Percentiles rank a stretch among this genome's conserved stretches.
Conservation (phyloP, 2,888 invertebrate species). For the Sminthurides aquaticus region DNA sequence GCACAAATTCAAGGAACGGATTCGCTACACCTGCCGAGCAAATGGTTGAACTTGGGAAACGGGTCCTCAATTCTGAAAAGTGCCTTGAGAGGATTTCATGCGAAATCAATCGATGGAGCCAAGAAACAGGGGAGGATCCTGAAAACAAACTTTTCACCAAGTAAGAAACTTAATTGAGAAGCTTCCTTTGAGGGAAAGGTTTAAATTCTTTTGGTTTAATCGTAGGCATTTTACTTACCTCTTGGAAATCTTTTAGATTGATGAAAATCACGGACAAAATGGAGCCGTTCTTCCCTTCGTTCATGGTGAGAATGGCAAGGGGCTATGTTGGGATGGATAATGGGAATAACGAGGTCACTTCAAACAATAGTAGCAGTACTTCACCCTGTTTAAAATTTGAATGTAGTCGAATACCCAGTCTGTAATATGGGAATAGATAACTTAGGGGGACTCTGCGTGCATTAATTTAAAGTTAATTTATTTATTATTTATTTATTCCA, state of each 20-base stretch:
- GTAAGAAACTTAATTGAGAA: constrained; percentile 2
- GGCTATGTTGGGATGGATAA: constrained; percentile 6
- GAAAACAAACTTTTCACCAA: constrained; percentile 15
- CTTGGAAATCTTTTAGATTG: constrained; percentile 10
- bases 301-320: constrained; percentile 11
- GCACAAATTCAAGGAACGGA: constrained; percentile 3
- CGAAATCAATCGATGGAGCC: constrained; percentile 34
- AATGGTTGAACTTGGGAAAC: constrained; percentile 15
- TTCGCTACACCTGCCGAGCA: constrained; percentile 25
- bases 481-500: no score
- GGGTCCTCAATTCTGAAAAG: constrained; percentile 35
- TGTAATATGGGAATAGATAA: neutral
- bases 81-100: constrained; percentile 39
- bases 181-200: neutral
- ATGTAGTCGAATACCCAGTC: neutral
- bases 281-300: constrained; percentile 11
- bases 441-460: neutral
- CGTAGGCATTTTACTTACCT: no score
- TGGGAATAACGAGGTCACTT: neutral
- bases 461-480: neutral
- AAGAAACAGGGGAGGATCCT: constrained; percentile 21
- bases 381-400: neutral
- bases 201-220: no score
- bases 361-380: neutral
- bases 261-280: constrained; percentile 12